A percentile compares a stretch with the other conserved stretches of the same genome.
phyloP scores from a whole-genome alignment of 1,140 invertebrate species.

The Drosophila funebris region DNA sequence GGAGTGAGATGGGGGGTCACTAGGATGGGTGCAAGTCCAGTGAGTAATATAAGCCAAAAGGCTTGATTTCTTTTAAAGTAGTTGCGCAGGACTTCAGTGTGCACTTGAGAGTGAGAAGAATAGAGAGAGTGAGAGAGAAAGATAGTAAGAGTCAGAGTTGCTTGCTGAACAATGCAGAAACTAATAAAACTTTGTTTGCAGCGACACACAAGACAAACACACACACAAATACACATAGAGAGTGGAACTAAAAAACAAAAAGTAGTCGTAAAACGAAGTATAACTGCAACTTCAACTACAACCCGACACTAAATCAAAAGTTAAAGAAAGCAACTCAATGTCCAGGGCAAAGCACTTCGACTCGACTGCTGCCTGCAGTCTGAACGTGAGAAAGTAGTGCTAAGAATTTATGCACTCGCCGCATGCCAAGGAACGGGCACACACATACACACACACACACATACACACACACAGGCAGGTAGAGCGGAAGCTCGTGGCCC shows the following conservation, averaged over 20 bases:
- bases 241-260: conserved; percentile 16
- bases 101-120: conserved; percentile 3
- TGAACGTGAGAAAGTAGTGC: conserved; percentile 51
- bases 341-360: conserved; percentile 16
- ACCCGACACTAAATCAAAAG: conserved; percentile 64
- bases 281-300: conserved; percentile 47
- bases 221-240: neutral
- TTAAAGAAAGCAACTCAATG: conserved; percentile 58
- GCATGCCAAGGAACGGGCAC: conserved; percentile 39
- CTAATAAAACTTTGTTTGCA: conserved; percentile 55
- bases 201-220: conserved; percentile 4
- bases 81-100: conserved; percentile 27
- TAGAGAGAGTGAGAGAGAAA: neutral
- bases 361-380: conserved; percentile 32
- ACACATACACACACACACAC: neutral
- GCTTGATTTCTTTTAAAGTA: conserved; percentile 54
- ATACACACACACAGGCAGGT: conserved; percentile 30
- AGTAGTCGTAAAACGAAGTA: conserved; percentile 5
- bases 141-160: neutral
- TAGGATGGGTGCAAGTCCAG: neutral
- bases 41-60: conserved; percentile 30
- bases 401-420: conserved; percentile 68
- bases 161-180: conserved; percentile 53
- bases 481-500: conserved; percentile 65
- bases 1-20: neutral